Evolutionary conservation across 2,797 vertebrate species (phyloP).

Genomic region (Sciurus carolinensis): DNA sequence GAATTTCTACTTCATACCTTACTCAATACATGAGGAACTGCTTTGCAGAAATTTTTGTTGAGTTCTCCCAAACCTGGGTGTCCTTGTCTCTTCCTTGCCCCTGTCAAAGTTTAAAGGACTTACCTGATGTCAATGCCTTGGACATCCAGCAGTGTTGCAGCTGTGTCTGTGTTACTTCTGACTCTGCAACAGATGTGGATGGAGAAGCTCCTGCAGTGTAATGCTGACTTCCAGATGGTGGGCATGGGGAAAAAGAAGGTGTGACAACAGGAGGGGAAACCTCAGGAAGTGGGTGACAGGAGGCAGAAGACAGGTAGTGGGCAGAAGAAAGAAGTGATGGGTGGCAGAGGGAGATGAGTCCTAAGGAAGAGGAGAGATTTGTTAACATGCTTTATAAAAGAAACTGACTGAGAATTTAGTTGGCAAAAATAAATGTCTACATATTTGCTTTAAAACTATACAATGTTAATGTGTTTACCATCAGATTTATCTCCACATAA

Average conservation of each 20-base stretch:
- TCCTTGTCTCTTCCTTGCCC: constrained; percentile 80
- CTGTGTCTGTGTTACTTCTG: constrained; percentile 78
- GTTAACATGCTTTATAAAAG: background rate
- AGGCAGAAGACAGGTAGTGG: constrained; percentile 75
- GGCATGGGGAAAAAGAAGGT: constrained; percentile 72
- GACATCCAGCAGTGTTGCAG: constrained; percentile 81
- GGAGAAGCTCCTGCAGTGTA: constrained; percentile 78
- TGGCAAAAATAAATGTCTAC: constrained; percentile 18
- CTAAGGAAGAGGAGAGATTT: background rate
- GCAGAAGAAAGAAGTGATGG: constrained; percentile 62
- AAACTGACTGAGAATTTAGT: constrained; percentile 17
- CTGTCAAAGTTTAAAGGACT: constrained; percentile 85
- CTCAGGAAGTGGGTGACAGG: constrained; percentile 78
- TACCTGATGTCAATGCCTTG: constrained; percentile 71
- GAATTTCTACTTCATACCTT: background rate
- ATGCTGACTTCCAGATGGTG: constrained; percentile 84
- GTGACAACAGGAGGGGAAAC: constrained; percentile 76
- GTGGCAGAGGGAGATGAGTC: background rate
- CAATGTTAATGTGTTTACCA: background rate
- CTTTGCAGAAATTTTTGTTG: constrained; percentile 33
- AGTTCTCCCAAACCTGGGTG: constrained; percentile 26
- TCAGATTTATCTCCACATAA: background rate
- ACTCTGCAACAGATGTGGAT: constrained; percentile 81
- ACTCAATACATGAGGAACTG: background rate
- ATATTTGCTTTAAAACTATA: constrained; percentile 17